Evolutionary conservation across 2,888 invertebrate genomes (phyloP), one percentile per base, ranked within the genome.

Genomic region (Acronicta psi): DNA sequence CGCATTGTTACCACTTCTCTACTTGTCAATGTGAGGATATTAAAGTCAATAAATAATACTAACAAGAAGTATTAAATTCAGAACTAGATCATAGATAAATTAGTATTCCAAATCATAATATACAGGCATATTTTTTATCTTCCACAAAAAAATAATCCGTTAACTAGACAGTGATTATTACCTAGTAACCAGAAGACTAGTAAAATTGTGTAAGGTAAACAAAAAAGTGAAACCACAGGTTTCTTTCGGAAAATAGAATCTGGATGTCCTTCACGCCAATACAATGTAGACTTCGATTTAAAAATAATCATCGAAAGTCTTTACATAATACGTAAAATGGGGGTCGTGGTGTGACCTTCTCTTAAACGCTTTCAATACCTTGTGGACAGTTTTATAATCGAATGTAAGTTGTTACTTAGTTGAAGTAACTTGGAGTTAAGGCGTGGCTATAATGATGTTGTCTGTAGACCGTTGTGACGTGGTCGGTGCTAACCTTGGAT

Each of bases 371-470:
- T 83, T 82, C 75, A 67, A 77, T 79, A 67, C 73, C 72, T n/a
- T 71, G 73, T 75, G 75, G 74, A 67, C 82, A 81, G 83, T 89
- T 86, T 84, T 85, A 85, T 86, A 85, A 86, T 84, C 75, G 78
- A 79, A 80, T 79, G 82, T 83, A 83, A 82, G 82, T 82, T 80
- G 69, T 73, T 69, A 55, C 56, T 34, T 31, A 31, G 46, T 46
- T 69, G 63, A 77, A 82, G 77, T 75, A 73, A 66, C 75, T 77
- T 69, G 78, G 77, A 81, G 79, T 77, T 77, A 75, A 83, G 88
- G 87, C 80, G 87, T 79, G 88, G 82, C 78, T 11, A 6, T 72
- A 77, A 65, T 69, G 73, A 76, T 76, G 70, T 67, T 62, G 59
- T 42, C 20, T 55, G n/a, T 49, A 41, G 60, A 41, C 60, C 23